Base-by-base conservation (phyloP, 2,797 vertebrate genomes). In the Anabacerthia variegaticeps region DNA sequence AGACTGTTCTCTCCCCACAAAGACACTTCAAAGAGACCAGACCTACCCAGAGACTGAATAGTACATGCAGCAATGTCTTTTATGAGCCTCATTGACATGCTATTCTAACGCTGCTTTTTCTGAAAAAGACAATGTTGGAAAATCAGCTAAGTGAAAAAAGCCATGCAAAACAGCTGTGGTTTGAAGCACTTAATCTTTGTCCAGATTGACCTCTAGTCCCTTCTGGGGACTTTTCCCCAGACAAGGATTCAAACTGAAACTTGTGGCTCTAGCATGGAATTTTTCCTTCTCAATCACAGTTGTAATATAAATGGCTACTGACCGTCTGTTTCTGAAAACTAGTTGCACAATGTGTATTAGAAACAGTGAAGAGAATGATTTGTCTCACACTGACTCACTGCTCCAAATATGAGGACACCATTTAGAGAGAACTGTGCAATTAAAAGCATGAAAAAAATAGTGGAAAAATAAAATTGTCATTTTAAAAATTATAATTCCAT, bases 111-210 rank as follows among this genome's bases (percentile, higher is more conserved):
- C 16, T 2, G 1, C 3, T 44, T 81, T 49, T 72, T 69, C 55
- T 65, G 63, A 73, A 86, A 80, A 91, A 81, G 3, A 0, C 23
- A 12, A 8, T 22, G 11, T 61, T 86, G 80, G 51, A 71, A 95
- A 92, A 77, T 32, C 46, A 51, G 2, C 49, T 34, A 41, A 67
- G n/a, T 28, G 44, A 52, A 52, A 52, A 67, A 85, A 78, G 32
- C 27, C 67, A 69, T 82, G 69, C 49, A 86, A 84, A 95, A 49
- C 62, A 81, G 14, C 46, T 78, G 66, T 69, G 27, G 56, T 51
- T 69, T 76, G 52, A 79, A 85, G 44, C 12, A 52, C 20, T 69
- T 88, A 34, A 85, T 72, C 51, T 85, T 54, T 48, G 21, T 46
- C 26, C 66, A 83, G 26, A 68, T 34, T 86, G 52, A 67, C 41